Conservation (phyloP, 2,888 invertebrate species). For the Elmis aenea region DNA sequence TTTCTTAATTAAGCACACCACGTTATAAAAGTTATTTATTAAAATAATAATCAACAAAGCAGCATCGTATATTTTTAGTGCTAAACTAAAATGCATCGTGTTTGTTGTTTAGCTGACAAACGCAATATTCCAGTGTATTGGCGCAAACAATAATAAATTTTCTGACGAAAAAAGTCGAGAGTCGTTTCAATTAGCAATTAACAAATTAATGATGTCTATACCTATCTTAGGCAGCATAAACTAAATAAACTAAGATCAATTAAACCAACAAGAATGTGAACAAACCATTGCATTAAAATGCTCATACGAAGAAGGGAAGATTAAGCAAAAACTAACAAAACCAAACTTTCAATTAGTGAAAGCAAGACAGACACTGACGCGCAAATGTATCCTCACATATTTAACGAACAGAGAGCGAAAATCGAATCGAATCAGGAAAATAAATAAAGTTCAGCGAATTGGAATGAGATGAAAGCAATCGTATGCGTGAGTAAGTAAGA, state of each 20-base stretch:
- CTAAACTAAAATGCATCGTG: no score
- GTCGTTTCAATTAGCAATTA: conserved; percentile 39
- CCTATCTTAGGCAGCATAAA: conserved; percentile 22
- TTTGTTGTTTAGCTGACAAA: no score
- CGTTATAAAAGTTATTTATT: no score
- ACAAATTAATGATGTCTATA: conserved; percentile 32
- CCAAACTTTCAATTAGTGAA: background rate
- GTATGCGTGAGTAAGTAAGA: no score
- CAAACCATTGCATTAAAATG: no score
- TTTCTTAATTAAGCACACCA: no score
- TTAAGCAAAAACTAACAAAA: conserved; percentile 7
- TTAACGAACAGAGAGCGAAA: background rate
- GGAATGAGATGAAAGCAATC: conserved; percentile 1
- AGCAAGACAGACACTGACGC: background rate
- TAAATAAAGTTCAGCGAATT: background rate
- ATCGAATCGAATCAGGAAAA: background rate
- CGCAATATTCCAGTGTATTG: conserved; percentile 5
- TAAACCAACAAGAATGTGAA: no score
- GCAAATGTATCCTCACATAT: background rate
- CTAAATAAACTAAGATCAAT: conserved; percentile 23
- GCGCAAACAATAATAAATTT: conserved; percentile 4
- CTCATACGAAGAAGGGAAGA: no score
- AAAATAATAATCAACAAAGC: no score
- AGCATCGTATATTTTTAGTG: no score
- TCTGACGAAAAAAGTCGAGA: conserved; percentile 14